Base-by-base conservation (phyloP, 2,113 vertebrate species). In the Urocitellus parryii region DNA sequence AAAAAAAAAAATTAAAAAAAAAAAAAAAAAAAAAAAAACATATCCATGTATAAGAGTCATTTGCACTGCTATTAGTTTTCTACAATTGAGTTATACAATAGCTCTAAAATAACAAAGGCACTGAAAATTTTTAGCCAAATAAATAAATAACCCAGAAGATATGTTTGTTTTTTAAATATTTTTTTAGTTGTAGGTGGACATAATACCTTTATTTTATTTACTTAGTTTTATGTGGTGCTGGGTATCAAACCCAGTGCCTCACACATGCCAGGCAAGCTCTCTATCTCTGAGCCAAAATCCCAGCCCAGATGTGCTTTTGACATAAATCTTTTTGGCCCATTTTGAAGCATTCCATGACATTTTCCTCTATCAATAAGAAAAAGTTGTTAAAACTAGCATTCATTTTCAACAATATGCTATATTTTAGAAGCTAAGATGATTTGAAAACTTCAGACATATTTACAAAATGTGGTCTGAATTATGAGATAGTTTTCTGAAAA, bases 401-500 rank as follows among this genome's bases (percentile, higher is more conserved):
- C 22, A 48, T 86, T 78, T 82, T 25, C 42, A 70, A 90, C 6
- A 78, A 58, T 87, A 7, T 42, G 17, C 29, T 74, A 32, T 22
- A 91, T 85, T 85, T 89, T 72, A 20, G 34, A 86, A 34, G 53
- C n/a, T 29, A 84, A 85, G 76, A 63, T 77, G 0, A 93, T 87
- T 14, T 77, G 78, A 32, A 73, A 91, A 79, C 12, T 76, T 85
- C 25, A 53, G 85, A 74, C 32, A 74, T 70, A 90, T 48, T 68
- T 45, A 86, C 37, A 61, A 61, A 39, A 16, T 82, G 5, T 61
- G 2, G 65, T 67, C 34, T 91, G 39, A 91, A 68, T 79, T 45
- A 39, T 58, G 32, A 82, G 53, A 67, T 94, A 29, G 8, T 53
- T 83, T 90, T 92, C 42, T 85, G 34, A 94, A 61, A 88, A 89